These are phyloP conservation scores for Tragelaphus oryx DNA, from an alignment of 2,797 vertebrate genomes.

Conservation along the genomic window DNA sequence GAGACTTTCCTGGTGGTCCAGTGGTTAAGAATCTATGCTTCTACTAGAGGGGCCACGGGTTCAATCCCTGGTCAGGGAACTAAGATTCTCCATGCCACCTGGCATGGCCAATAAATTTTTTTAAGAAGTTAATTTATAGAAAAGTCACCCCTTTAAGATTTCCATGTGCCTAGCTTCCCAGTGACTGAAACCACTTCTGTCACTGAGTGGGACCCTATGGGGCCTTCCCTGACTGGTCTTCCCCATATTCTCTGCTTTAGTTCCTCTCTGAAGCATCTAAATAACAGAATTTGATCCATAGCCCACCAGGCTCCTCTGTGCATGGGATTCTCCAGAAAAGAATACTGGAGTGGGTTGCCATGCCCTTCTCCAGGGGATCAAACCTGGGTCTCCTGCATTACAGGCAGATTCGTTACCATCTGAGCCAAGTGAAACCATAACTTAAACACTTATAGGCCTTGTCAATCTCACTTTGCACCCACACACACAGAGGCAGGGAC, in stretches of 20 bases:
- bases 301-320: not conserved
- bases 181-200: not conserved
- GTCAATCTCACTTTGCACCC: not conserved
- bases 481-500: not conserved
- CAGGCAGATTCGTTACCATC: not conserved
- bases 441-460: not conserved
- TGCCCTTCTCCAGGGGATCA: not conserved
- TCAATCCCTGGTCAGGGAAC: not conserved
- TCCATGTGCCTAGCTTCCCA: not conserved
- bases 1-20: not conserved
- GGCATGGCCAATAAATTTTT: not conserved
- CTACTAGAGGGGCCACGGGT: not conserved
- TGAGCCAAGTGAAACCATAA: not conserved
- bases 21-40: not conserved
- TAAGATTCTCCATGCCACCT: not conserved
- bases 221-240: not conserved
- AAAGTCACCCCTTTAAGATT: not conserved
- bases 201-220: not conserved
- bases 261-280: not conserved
- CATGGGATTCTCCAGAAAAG: not conserved
- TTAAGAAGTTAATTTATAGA: not conserved
- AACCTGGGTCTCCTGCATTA: not conserved
- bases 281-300: not conserved
- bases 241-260: not conserved
- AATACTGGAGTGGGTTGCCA: not conserved